Percentiles rank a stretch among this genome's conserved stretches.
phyloP scores from a whole-genome alignment of 2,113 vertebrate genomes.

The Halcyon senegalensis region DNA sequence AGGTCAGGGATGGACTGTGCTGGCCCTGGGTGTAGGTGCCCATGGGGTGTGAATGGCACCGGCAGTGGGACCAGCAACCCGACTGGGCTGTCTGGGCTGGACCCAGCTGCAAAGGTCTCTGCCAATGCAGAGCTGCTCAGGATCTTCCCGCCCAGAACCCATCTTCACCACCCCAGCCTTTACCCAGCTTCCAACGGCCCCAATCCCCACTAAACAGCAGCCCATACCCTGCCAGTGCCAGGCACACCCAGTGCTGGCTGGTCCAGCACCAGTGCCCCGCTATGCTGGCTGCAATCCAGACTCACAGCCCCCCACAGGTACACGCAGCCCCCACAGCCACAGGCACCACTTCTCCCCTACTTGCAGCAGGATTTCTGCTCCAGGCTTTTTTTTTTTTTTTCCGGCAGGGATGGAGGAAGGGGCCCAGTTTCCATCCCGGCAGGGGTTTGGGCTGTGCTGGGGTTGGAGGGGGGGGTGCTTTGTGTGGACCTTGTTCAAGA shows the following conservation, averaged over 20 bases:
- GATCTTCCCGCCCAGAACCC: not conserved
- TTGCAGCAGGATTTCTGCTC: not conserved
- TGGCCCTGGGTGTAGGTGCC: not conserved
- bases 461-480: not conserved
- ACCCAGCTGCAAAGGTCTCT: not conserved
- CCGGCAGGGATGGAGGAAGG: not conserved
- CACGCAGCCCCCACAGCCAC: not conserved
- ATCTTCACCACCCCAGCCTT: not conserved
- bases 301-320: not conserved
- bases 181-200: not conserved
- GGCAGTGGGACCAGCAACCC: not conserved
- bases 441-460: accelerated
- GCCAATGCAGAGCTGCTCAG: not conserved
- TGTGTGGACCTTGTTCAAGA: not conserved
- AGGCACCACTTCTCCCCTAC: not conserved
- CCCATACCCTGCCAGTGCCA: accelerated
- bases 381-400: not conserved
- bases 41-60: accelerated
- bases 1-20: not conserved
- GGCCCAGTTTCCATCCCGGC: not conserved
- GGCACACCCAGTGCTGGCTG: not conserved
- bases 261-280: not conserved
- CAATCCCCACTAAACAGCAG: not conserved
- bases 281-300: not conserved
- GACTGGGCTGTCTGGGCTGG: no score